A percentile compares a stretch with the other conserved stretches of the same genome.
Conservation (phyloP, 2,888 invertebrate species). For the Lasius fuliginosus region DNA sequence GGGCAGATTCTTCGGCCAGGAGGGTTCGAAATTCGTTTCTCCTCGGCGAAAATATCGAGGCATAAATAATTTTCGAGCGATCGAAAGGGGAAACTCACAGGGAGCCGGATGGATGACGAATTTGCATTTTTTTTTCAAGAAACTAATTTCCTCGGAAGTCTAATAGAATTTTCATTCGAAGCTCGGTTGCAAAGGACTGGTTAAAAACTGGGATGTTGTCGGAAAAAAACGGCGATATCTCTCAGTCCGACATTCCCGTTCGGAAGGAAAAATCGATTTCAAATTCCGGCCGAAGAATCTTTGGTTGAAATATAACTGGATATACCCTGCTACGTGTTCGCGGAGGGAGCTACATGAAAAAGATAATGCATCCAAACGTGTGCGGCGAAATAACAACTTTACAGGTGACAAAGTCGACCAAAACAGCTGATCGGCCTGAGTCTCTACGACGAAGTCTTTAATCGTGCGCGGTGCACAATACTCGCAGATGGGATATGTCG, state of each 20-base stretch:
- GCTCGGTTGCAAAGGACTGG: neutral
- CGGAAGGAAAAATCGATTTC: neutral
- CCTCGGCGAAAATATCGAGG: neutral
- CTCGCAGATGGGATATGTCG: conserved; percentile 18
- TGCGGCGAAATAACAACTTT: conserved; percentile 33
- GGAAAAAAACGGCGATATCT: neutral
- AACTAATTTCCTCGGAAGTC: neutral
- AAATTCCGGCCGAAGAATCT: neutral
- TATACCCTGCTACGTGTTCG: neutral
- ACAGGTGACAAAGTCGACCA: conserved; percentile 27
- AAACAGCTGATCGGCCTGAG: conserved; percentile 19
- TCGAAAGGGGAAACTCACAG: neutral
- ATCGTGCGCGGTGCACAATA: conserved; percentile 39
- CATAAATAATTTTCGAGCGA: neutral
- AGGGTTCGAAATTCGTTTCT: neutral
- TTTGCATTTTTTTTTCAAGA: neutral
- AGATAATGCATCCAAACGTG: neutral
- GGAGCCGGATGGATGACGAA: neutral
- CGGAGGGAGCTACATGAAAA: neutral
- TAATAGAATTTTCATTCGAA: neutral
- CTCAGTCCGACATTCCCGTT: too few species aligned
- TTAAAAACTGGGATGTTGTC: neutral
- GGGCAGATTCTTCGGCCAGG: neutral
- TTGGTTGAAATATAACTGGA: neutral
- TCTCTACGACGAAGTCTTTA: conserved; percentile 4